These are phyloP conservation scores for Hippoglossus stenolepis DNA, from an alignment of 2,113 vertebrate genomes.

Conservation along the genomic window DNA sequence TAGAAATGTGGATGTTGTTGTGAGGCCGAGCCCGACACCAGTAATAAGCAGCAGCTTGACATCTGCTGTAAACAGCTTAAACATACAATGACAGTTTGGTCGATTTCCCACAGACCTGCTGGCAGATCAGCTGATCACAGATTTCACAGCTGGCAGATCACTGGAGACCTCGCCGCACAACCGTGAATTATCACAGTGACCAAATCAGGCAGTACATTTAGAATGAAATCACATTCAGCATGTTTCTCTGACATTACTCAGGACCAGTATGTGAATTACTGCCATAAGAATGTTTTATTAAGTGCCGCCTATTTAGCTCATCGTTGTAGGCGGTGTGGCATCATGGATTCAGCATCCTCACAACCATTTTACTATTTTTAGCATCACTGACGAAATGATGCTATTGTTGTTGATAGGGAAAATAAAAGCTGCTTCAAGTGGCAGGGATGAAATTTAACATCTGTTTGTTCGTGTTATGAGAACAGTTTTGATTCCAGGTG, in stretches of 20 bases:
- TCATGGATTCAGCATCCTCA: background rate
- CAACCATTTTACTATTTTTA: background rate
- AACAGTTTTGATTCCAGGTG: background rate
- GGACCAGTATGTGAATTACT: background rate
- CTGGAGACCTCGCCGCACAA: background rate
- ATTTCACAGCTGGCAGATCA: conserved; percentile 42
- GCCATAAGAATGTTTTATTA: background rate
- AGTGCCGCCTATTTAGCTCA: background rate
- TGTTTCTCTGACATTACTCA: background rate
- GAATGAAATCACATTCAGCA: background rate
- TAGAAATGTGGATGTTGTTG: conserved; percentile 1
- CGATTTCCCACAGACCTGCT: conserved; percentile 25
- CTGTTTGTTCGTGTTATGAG: background rate
- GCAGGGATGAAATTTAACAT: background rate
- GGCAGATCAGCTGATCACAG: conserved; percentile 34
- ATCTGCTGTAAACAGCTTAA: conserved; percentile 20
- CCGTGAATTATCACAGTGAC: background rate
- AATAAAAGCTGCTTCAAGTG: background rate
- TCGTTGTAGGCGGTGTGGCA: background rate
- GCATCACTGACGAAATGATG: background rate
- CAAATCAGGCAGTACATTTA: background rate
- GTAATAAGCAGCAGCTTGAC: background rate
- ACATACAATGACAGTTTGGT: conserved; percentile 27
- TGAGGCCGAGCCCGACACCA: background rate
- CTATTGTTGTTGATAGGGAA: background rate